Conservation (phyloP, 2,888 invertebrate genomes). For the Chironomus riparius region DNA sequence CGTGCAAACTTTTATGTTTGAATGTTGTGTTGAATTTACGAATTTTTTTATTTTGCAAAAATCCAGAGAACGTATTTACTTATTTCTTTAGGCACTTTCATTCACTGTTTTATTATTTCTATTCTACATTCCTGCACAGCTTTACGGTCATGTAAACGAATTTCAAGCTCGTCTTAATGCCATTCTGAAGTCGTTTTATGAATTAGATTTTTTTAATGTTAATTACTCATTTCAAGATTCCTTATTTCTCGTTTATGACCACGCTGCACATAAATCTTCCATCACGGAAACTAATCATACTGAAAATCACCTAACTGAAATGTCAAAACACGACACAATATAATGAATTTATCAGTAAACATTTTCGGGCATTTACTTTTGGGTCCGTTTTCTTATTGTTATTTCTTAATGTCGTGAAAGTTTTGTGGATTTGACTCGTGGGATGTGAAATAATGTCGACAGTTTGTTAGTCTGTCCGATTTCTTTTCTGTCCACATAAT, state of each 20-base stretch:
- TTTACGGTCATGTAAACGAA: neutral
- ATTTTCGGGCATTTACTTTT: neutral
- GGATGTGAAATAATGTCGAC: no score
- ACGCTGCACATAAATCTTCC: neutral
- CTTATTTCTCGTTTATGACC: neutral
- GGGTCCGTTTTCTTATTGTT: neutral
- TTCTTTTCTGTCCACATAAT: no score
- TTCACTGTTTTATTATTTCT: neutral
- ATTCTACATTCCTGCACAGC: neutral
- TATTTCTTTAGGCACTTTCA: neutral
- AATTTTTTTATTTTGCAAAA: neutral
- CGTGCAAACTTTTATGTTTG: neutral
- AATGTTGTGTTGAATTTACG: neutral
- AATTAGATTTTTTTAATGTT: conserved; percentile 3
- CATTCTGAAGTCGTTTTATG: neutral
- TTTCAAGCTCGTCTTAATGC: neutral
- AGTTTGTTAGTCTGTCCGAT: no score
- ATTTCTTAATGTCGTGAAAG: neutral
- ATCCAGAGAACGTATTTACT: neutral
- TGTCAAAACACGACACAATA: conserved; percentile 19
- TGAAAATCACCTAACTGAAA: conserved; percentile 18
- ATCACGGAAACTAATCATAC: conserved; percentile 2
- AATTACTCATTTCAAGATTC: neutral
- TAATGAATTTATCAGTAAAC: conserved; percentile 22
- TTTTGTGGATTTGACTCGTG: neutral